Evolutionary conservation across 2,888 invertebrate genomes (phyloP).

Genomic region (Acronicta alni): DNA sequence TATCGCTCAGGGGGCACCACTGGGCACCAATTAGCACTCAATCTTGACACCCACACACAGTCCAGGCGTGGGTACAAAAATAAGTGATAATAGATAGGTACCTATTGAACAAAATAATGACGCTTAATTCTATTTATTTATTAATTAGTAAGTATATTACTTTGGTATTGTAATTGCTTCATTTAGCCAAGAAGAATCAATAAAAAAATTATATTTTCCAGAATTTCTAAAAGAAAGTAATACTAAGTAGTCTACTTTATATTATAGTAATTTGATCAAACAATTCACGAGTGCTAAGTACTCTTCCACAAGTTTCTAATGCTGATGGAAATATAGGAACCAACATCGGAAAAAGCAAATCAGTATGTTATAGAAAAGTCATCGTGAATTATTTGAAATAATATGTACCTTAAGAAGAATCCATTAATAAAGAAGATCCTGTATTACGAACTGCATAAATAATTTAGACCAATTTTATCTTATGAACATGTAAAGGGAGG

Average conservation of each 20-base stretch:
- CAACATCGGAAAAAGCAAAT: background rate
- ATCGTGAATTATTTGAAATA: conserved; percentile 21
- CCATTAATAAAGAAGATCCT: conserved; percentile 21
- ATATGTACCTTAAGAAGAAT: conserved; percentile 5
- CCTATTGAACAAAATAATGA: conserved; percentile 14
- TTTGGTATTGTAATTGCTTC: background rate
- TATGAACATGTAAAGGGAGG: conserved; percentile 35
- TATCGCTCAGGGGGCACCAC: conserved; percentile 44
- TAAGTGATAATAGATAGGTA: conserved; percentile 11
- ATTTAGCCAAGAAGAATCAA: too few species aligned
- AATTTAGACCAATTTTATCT: conserved; percentile 21
- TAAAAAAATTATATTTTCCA: too few species aligned
- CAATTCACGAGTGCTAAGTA: too few species aligned
- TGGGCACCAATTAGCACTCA: conserved; percentile 66
- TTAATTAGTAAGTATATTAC: conserved; percentile 8
- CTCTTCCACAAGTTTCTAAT: too few species aligned
- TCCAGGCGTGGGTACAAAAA: conserved; percentile 27
- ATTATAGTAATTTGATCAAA: too few species aligned
- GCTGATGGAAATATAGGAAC: too few species aligned
- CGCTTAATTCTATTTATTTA: conserved; percentile 12
- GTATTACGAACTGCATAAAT: conserved; percentile 16
- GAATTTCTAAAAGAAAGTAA: too few species aligned
- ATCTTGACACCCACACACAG: conserved; percentile 59
- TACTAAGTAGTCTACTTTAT: too few species aligned
- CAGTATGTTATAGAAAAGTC: conserved; percentile 6